Evolutionary conservation across 1,140 invertebrate species (phyloP).

Genomic region (Brachionus sp.): DNA sequence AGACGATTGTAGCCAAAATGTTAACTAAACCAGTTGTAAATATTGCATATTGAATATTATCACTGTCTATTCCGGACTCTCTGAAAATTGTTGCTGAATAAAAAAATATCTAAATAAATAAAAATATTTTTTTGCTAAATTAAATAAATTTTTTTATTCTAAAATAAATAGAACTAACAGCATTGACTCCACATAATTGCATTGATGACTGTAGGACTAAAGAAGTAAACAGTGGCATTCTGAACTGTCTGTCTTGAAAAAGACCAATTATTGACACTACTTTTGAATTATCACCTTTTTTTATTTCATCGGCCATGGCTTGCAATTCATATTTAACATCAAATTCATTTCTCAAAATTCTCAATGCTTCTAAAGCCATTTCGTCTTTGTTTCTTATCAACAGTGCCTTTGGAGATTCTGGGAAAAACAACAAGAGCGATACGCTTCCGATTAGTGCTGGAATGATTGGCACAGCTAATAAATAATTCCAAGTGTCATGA

Average conservation of each 20-base stretch:
- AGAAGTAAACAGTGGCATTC: slow-evolving; percentile 53
- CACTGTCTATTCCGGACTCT: slow-evolving; percentile 56
- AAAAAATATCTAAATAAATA: slow-evolving; percentile 74
- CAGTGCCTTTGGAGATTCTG: slow-evolving; percentile 74
- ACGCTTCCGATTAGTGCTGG: slow-evolving; percentile 69
- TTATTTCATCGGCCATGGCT: slow-evolving; percentile 52
- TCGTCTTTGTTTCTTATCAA: not conserved
- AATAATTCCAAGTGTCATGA: slow-evolving; percentile 60
- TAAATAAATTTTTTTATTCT: not conserved
- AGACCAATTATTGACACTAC: slow-evolving; percentile 51
- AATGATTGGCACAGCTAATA: slow-evolving; percentile 69
- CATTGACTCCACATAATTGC: slow-evolving; percentile 58
- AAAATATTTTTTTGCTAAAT: not conserved
- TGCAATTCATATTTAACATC: slow-evolving; percentile 52
- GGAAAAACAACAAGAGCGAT: slow-evolving; percentile 74
- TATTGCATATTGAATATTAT: slow-evolving; percentile 71
- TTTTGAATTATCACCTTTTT: slow-evolving; percentile 48
- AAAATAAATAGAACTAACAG: slow-evolving; percentile 48
- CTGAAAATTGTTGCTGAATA: slow-evolving; percentile 72
- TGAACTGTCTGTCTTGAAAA: slow-evolving; percentile 51
- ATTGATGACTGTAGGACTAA: slow-evolving; percentile 52
- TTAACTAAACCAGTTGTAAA: slow-evolving; percentile 80
- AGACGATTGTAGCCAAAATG: slow-evolving; percentile 76
- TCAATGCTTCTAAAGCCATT: slow-evolving; percentile 46
- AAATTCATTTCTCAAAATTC: slow-evolving; percentile 49